phyloP scores from a whole-genome alignment of 2,113 vertebrate species.

The Athene cunicularia region DNA sequence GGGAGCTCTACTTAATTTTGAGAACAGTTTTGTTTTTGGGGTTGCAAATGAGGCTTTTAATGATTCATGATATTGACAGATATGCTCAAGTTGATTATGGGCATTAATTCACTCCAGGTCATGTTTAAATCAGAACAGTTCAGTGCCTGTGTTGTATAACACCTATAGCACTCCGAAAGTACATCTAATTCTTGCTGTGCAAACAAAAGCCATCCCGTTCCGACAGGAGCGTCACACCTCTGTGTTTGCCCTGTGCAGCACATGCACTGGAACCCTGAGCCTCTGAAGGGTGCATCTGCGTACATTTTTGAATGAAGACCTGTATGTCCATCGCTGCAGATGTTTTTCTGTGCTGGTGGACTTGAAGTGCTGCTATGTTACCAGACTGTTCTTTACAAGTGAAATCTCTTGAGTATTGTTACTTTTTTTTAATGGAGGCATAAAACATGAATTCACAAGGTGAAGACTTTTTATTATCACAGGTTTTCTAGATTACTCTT shows the following conservation, averaged over 20 bases:
- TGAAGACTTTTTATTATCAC: background rate
- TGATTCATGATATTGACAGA: constrained; percentile 17
- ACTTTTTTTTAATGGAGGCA: background rate
- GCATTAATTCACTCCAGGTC: background rate
- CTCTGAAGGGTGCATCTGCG: background rate
- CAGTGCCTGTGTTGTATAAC: background rate
- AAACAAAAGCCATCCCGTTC: rapidly evolving
- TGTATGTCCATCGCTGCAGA: background rate
- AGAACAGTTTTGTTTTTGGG: constrained; percentile 39
- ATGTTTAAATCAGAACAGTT: background rate
- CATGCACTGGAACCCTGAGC: background rate
- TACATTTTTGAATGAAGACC: background rate
- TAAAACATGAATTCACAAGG: background rate
- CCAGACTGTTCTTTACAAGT: background rate
- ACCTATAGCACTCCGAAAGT: background rate
- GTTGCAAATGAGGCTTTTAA: constrained; percentile 43
- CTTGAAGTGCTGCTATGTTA: background rate
- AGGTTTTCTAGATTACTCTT: background rate
- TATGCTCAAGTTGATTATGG: background rate
- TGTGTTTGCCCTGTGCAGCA: rapidly evolving
- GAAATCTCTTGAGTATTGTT: background rate
- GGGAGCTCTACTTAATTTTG: constrained; percentile 42
- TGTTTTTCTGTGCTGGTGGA: background rate
- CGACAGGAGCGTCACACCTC: rapidly evolving
- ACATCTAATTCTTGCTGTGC: background rate